Base-by-base conservation (phyloP, 2,888 invertebrate genomes). In the Hirtodrosophila cameraria region DNA sequence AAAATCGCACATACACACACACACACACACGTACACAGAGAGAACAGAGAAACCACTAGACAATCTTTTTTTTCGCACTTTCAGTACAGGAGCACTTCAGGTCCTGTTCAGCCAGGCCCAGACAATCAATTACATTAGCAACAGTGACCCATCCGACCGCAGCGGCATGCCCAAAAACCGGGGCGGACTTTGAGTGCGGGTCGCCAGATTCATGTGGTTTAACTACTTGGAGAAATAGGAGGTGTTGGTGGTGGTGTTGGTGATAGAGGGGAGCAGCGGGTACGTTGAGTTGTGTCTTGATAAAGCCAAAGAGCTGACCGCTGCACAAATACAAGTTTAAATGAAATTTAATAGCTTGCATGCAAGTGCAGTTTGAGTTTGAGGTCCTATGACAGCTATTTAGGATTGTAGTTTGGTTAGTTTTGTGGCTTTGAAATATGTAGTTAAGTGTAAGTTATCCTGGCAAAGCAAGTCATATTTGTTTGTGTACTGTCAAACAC, bases 121-220 rank as follows among this genome's bases (percentile, higher is more conserved):
- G 75, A 79, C 83, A 83, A 83, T 78, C 77, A 78, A 78, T 83
- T 78, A 79, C 77, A 78, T 79, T 75, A 83, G 64, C 55, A 46
- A 38, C 71, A 67, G 55, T 60, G 62, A 55, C 50, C 59, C 67
- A 54, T 30, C 58, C 61, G 36, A 61, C 75, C 73, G 25, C 68
- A 62, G 55, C 39, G 53, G 58, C 71, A 50, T 54, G 65, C 54
- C 61, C 49, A 7, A 60, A 66, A 58, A 42, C 53, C 30, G 53
- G 62, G 38, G 27, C 43, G 42, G 23, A 18, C 28, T 54, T 31
- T 45, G 58, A 57, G 62, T 69, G 57, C 57, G 63, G 55, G 57
- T 39, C 53, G 48, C 52, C 35, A 30, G 42, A 49, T 50, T 60
- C 46, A 41, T 75, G 72, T 54, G 69, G 72, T 54, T 60, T 45